Conservation (phyloP, 2,888 invertebrate genomes). For the Hesperia comma region DNA sequence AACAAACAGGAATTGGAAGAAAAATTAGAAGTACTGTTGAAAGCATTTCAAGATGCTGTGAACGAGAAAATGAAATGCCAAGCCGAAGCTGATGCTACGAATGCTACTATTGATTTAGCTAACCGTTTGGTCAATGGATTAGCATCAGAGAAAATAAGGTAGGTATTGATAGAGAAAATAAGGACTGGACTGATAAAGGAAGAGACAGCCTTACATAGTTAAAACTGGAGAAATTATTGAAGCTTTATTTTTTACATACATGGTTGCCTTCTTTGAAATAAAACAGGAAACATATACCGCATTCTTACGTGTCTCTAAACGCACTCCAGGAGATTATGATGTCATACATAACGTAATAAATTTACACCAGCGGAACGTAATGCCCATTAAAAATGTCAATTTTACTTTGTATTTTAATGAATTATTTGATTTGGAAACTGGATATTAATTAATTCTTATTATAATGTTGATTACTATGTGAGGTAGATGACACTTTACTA, state of each 20-base stretch:
- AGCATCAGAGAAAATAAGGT: slow-evolving; percentile 92
- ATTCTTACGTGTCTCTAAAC: too few relatives aligned
- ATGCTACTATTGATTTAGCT: slow-evolving; percentile 94
- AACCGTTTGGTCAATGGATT: slow-evolving; percentile 96
- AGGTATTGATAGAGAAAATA: not conserved
- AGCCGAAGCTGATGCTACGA: slow-evolving; percentile 95
- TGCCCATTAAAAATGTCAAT: too few relatives aligned
- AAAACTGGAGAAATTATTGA: too few relatives aligned
- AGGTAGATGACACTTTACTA: not conserved
- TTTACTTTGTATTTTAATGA: too few relatives aligned
- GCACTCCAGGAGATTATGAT: too few relatives aligned
- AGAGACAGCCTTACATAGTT: not conserved
- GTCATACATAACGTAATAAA: too few relatives aligned
- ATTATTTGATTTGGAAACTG: too few relatives aligned
- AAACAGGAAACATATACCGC: too few relatives aligned
- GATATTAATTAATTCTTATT: too few relatives aligned
- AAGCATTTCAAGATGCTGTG: slow-evolving; percentile 93
- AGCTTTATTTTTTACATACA: too few relatives aligned
- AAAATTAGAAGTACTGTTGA: slow-evolving; percentile 89
- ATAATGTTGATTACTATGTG: not conserved
- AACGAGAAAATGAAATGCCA: slow-evolving; percentile 95
- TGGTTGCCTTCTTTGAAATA: too few relatives aligned
- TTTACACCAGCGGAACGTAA: too few relatives aligned
- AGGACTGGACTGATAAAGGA: not conserved
- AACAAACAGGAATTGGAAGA: slow-evolving; percentile 87